phyloP scores from a whole-genome alignment of 1,140 invertebrate genomes.

The Hypothenemus hampei region DNA sequence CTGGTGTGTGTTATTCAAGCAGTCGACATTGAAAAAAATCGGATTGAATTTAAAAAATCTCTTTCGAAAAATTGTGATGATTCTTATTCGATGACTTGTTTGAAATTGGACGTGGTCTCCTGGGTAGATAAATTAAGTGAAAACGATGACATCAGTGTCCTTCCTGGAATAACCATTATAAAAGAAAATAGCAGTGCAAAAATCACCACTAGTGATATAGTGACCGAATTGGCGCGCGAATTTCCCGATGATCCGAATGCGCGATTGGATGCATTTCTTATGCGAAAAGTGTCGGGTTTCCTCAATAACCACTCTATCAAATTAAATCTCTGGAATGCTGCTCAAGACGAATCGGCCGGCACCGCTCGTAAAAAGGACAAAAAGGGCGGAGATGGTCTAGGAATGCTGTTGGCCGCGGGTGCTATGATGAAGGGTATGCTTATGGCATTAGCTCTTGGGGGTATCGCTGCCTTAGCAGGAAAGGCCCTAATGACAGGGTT shows the following conservation, averaged over 20 bases:
- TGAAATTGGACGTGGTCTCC: conserved; percentile 72
- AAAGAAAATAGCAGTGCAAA: conserved; percentile 57
- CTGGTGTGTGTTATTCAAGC: conserved; percentile 6
- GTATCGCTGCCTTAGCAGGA: conserved; percentile 70
- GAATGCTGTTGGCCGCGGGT: conserved; percentile 54
- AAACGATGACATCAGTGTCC: conserved; percentile 56
- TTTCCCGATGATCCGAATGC: conserved; percentile 71
- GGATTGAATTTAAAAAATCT: conserved; percentile 39
- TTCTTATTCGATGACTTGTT: conserved; percentile 67
- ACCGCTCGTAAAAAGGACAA: conserved; percentile 44
- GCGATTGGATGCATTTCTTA: conserved; percentile 67
- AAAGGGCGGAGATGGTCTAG: conserved; percentile 54
- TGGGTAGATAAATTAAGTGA: conserved; percentile 67
- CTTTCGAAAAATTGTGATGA: conserved; percentile 60
- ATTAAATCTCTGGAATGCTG: conserved; percentile 60
- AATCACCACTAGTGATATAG: conserved; percentile 59
- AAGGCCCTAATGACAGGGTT: conserved; percentile 79
- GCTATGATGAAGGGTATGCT: conserved; percentile 69
- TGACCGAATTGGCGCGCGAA: conserved; percentile 64
- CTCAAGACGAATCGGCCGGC: conserved; percentile 34
- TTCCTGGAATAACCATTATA: conserved; percentile 67
- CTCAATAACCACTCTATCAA: conserved; percentile 68
- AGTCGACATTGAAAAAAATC: conserved; percentile 25
- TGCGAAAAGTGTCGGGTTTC: conserved; percentile 65
- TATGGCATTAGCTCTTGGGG: conserved; percentile 69